These are phyloP conservation scores for Phoebastria nigripes DNA, from an alignment of 2,797 vertebrate species.

Conservation along the genomic window DNA sequence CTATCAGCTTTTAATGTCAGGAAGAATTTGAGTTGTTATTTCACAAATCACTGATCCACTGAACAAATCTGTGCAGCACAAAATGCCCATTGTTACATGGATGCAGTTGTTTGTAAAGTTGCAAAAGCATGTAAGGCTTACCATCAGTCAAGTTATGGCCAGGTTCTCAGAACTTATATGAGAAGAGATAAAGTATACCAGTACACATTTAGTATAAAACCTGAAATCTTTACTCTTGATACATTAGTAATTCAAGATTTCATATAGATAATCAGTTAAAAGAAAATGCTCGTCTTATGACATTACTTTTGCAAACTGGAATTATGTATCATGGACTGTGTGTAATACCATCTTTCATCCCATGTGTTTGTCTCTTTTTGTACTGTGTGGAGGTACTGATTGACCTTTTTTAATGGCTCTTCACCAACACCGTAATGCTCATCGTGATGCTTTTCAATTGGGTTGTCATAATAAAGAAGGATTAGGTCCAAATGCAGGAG, in stretches of 20 bases:
- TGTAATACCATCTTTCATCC: neutral
- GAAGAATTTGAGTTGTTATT: conserved; percentile 15
- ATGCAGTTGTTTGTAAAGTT: neutral
- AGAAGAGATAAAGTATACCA: neutral
- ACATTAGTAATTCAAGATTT: neutral
- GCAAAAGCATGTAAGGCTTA: neutral
- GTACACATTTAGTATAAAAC: neutral
- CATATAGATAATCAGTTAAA: neutral
- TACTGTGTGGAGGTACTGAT: neutral
- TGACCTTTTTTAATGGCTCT: neutral
- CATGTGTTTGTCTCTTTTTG: neutral
- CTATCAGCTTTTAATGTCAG: neutral
- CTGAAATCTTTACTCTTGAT: neutral
- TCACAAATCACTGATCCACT: neutral
- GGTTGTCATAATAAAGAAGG: neutral
- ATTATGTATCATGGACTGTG: neutral
- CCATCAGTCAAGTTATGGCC: neutral
- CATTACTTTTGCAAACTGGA: neutral
- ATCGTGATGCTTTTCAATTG: neutral
- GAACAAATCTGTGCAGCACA: neutral
- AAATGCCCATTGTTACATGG: neutral
- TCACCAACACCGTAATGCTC: neutral
- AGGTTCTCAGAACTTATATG: neutral
- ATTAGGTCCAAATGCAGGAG: neutral
- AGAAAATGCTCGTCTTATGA: neutral